These are phyloP conservation scores for Neodiprion virginianus DNA, from an alignment of 1,140 invertebrate genomes.

Conservation along the genomic window DNA sequence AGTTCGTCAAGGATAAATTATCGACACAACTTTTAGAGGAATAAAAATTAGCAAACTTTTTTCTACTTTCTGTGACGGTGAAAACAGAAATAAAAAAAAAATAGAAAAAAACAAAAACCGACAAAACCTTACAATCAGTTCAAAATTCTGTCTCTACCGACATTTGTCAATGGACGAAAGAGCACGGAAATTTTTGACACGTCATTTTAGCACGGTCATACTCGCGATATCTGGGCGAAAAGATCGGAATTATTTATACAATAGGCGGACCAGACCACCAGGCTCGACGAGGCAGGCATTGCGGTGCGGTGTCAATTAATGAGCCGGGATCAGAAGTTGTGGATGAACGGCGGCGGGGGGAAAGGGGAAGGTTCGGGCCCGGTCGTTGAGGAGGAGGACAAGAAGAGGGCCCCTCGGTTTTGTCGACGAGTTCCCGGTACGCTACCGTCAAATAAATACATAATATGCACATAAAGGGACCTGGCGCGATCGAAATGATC, in stretches of 20 bases:
- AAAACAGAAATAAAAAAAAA: no score
- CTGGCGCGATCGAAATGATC: conserved; percentile 57
- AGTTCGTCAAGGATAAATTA: no score
- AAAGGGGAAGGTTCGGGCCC: neutral
- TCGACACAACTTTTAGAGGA: no score
- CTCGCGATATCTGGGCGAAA: neutral
- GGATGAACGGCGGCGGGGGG: conserved; percentile 6
- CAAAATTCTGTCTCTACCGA: no score
- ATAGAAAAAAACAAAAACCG: no score
- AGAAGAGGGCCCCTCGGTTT: conserved; percentile 41
- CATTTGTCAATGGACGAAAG: no score
- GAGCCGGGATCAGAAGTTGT: conserved; percentile 34
- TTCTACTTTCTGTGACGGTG: no score
- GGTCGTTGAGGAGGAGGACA: neutral
- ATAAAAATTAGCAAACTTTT: no score
- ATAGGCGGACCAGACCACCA: conserved; percentile 55
- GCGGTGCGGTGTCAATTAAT: conserved; percentile 57
- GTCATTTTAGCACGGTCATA: neutral
- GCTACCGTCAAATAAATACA: conserved; percentile 57
- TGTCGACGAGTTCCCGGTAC: conserved; percentile 55
- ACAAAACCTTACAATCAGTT: no score
- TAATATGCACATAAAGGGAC: conserved; percentile 60
- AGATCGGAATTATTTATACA: conserved; percentile 11
- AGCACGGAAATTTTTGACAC: no score
- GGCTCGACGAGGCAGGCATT: conserved; percentile 47